Percentiles rank a stretch among this genome's conserved stretches.
These are phyloP conservation scores for Rhipidura dahli DNA, from an alignment of 2,113 vertebrate genomes.

Conservation along the genomic window DNA sequence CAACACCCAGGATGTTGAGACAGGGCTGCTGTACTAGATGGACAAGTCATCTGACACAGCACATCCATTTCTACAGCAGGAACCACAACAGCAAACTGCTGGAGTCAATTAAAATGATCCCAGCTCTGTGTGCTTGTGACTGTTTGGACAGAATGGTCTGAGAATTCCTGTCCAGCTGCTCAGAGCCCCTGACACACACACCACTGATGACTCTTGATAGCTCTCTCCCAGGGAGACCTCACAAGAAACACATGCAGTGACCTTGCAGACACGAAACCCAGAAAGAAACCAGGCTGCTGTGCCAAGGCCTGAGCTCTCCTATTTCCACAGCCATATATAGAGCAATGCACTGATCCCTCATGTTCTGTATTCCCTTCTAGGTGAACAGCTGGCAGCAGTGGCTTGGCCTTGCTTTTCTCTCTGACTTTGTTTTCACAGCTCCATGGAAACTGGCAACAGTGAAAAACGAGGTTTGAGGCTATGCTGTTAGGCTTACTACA, in stretches of 20 bases:
- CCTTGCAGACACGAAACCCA: not conserved
- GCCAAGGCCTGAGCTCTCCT: not conserved
- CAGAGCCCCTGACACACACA: not conserved
- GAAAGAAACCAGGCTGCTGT: not conserved
- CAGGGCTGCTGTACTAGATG: not conserved
- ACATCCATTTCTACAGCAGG: not conserved
- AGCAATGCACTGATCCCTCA: not conserved
- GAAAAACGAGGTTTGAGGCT: not conserved
- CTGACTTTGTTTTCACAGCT: slow-evolving; percentile 21
- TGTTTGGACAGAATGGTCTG: not conserved
- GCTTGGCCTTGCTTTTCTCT: slow-evolving; percentile 2
- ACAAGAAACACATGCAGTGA: not conserved
- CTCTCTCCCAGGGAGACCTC: not conserved
- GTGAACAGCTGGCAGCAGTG: slow-evolving; percentile 52
- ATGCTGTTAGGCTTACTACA: not conserved
- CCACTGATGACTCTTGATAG: not conserved
- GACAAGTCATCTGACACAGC: not conserved
- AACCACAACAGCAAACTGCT: not conserved
- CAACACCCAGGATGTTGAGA: not conserved
- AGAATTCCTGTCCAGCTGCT: not conserved
- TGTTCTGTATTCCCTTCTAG: not conserved
- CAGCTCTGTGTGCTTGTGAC: not conserved
- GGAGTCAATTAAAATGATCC: not conserved
- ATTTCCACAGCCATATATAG: not conserved
- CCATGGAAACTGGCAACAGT: slow-evolving; percentile 25